Evolutionary conservation across 2,113 vertebrate species (phyloP), one percentile per base, ranked within the genome.

Genomic region (Microcebus griseorufus): DNA sequence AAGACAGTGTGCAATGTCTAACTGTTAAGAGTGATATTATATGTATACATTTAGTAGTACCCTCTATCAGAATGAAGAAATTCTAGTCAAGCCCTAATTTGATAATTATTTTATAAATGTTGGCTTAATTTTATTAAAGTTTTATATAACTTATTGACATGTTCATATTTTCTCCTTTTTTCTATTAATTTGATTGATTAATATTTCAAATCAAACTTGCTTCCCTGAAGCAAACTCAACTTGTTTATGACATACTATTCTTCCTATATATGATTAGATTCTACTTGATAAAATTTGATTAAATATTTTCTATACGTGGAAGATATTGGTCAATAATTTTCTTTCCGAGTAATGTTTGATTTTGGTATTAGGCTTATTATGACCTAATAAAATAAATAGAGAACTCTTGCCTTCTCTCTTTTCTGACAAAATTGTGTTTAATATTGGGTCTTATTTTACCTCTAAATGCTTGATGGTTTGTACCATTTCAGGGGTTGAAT

Each of bases 341-440:
- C 25, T 20, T 55, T 91, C 13, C 16, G 78, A 7, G 1, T n/a
- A 70, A 78, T 42, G 67, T 32, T 22, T 92, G 55, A 45, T 90
- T 82, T 70, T 55, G 11, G 1, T 70, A 29, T 45, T 58, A 37
- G 53, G 53, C 9, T 92, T 79, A 78, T 72, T 2, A 88, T 84
- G n/a, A 5, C 13, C 37, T 79, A 42, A 84, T 53, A 60, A 88
- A 92, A 73, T 27, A 34, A 87, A 69, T 18, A 75, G n/a, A 62
- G 5, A 42, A 65, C 13, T 42, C 11, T 88, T 42, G 23, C 10
- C 22, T 84, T n/a, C 70, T 86, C 5, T 80, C 5, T 42, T 82
- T 88, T 88, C 53, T 94, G 45, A 91, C 72, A 91, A 70, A 70
- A 78, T 75, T 39, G 9, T n/a, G 37, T 45, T 93, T 90, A 86